A percentile compares a stretch with the other conserved stretches of the same genome.
Conservation (phyloP, 2,113 vertebrate species). For the Tenrec ecaudatus region DNA sequence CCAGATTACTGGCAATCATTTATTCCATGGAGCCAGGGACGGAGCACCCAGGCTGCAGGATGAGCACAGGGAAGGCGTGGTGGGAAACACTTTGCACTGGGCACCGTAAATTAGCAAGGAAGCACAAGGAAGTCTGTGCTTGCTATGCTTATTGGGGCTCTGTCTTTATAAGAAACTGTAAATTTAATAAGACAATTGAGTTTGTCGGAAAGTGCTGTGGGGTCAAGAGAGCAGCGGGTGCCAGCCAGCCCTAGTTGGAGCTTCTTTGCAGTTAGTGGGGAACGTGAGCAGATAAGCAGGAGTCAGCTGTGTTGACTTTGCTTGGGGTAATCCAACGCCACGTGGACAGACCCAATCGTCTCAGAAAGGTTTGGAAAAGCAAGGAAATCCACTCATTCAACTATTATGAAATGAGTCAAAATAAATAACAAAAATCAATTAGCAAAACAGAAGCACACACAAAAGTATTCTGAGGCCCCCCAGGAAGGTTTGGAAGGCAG, state of each 20-base stretch:
- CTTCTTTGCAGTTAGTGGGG: background rate
- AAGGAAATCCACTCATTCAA: background rate
- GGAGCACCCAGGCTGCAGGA: too few species aligned
- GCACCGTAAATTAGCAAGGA: too few species aligned
- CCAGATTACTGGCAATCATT: background rate
- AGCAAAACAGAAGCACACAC: background rate
- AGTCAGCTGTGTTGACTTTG: background rate
- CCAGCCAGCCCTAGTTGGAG: background rate
- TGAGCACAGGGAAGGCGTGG: too few species aligned
- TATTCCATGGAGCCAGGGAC: constrained; percentile 9
- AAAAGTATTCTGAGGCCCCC: too few species aligned
- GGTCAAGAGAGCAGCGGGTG: too few species aligned
- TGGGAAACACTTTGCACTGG: too few species aligned
- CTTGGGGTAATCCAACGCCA: background rate
- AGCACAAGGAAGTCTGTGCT: background rate
- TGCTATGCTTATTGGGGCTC: background rate
- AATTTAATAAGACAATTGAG: background rate
- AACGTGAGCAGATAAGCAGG: background rate
- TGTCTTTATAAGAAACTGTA: background rate
- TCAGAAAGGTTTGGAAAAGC: constrained; percentile 39
- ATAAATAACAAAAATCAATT: background rate
- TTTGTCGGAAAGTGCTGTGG: background rate
- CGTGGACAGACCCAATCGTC: background rate
- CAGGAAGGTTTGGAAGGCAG: too few species aligned
- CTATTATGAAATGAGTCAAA: constrained; percentile 61